Percentiles rank a stretch among this genome's conserved stretches.
Evolutionary conservation across 2,113 vertebrate genomes (phyloP).

Genomic region (Alaudala cheleensis): DNA sequence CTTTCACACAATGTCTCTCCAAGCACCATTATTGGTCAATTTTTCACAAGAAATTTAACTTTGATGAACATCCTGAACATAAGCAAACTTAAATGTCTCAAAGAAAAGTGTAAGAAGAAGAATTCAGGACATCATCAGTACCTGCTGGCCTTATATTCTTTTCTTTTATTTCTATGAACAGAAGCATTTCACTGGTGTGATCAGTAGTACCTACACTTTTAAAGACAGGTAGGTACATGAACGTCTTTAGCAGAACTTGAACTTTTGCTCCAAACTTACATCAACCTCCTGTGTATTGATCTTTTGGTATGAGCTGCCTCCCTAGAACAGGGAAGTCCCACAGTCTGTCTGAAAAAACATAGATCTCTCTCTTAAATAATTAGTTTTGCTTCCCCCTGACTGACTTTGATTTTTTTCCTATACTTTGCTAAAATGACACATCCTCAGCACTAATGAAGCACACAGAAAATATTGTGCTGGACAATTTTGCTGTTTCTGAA

Average conservation of each 20-base stretch:
- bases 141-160: not conserved
- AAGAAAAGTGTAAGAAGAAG: not conserved
- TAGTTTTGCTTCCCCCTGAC: not conserved
- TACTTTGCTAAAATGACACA: not conserved
- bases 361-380: constrained; percentile 36
- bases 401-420: not conserved
- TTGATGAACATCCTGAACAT: not conserved
- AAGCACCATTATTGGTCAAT: rapidly evolving
- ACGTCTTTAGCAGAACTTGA: not conserved
- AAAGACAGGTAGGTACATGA: not conserved
- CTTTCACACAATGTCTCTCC: rapidly evolving
- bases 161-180: not conserved
- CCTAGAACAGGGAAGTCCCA: not conserved
- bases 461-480: not conserved
- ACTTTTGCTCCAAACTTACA: not conserved
- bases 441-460: constrained; percentile 1
- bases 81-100: not conserved
- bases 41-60: not conserved
- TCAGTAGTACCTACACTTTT: not conserved
- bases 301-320: not conserved
- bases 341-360: not conserved
- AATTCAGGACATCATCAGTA: not conserved
- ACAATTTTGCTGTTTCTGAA: not conserved
- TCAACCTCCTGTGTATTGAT: not conserved
- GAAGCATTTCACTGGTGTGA: not conserved